phyloP scores from a whole-genome alignment of 2,113 vertebrate genomes.

The Zapornia atra region DNA sequence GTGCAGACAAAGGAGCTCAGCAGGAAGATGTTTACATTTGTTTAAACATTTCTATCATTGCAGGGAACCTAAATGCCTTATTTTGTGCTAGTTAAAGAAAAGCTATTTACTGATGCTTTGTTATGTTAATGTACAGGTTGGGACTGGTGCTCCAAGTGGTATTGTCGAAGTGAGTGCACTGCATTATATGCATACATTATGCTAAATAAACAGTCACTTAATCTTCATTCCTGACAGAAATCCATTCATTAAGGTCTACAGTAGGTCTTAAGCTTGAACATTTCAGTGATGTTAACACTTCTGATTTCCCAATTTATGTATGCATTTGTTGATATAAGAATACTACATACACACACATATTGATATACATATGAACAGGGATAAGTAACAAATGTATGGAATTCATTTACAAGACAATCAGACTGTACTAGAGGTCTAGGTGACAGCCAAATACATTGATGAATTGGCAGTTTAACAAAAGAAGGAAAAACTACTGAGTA shows the following conservation, averaged over 20 bases:
- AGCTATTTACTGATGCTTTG: neutral
- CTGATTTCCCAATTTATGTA: neutral
- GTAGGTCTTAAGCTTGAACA: neutral
- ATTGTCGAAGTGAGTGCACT: neutral
- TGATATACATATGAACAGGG: neutral
- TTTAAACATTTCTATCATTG: neutral
- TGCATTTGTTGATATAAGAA: neutral
- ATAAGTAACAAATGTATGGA: neutral
- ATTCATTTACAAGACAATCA: neutral
- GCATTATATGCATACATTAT: neutral
- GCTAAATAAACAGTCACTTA: neutral
- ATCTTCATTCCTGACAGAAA: constrained; percentile 15
- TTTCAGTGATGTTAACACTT: neutral
- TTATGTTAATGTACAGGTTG: neutral
- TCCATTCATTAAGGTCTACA: neutral
- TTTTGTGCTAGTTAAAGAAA: neutral
- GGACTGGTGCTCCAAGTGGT: neutral
- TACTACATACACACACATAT: neutral
- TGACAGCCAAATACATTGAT: neutral
- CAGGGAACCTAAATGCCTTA: neutral
- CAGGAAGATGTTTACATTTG: neutral
- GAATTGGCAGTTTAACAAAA: neutral
- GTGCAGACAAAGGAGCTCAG: neutral
- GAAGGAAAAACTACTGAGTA: neutral
- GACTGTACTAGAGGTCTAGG: neutral